These are phyloP conservation scores for Malachius bipustulatus DNA, from an alignment of 2,888 invertebrate species.

Conservation along the genomic window DNA sequence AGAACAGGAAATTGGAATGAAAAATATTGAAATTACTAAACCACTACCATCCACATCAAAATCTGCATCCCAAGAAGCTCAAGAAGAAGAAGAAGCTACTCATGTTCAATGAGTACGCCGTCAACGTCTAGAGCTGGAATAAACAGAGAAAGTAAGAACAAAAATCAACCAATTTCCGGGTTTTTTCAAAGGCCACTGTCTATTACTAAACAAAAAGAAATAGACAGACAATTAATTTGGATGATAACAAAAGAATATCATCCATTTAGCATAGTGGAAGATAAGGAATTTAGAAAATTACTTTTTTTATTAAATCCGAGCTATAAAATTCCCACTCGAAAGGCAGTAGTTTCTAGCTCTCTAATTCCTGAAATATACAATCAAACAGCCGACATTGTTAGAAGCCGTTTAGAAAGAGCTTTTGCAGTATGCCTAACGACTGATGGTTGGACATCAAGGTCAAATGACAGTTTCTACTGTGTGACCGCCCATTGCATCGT, in stretches of 20 bases:
- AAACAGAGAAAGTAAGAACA: not conserved
- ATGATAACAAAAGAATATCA: conserved; percentile 26
- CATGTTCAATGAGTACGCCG: too few relatives aligned
- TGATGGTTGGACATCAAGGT: conserved; percentile 21
- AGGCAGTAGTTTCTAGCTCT: conserved; percentile 18
- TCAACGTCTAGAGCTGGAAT: conserved; percentile 5
- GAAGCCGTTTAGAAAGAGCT: conserved; percentile 11
- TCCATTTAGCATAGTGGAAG: conserved; percentile 26
- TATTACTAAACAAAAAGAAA: conserved; percentile 14
- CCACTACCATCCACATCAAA: conserved; percentile 1
- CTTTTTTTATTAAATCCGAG: conserved; percentile 18
- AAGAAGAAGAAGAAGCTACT: not conserved
- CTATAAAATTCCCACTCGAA: conserved; percentile 19
- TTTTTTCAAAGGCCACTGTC: conserved; percentile 12
- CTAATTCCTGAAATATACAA: conserved; percentile 18
- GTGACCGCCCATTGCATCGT: not conserved
- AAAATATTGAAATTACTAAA: not conserved
- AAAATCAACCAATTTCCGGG: conserved; percentile 11
- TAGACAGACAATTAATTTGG: conserved; percentile 19
- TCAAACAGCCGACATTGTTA: conserved; percentile 11
- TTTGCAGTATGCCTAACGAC: conserved; percentile 20
- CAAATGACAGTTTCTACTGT: conserved; percentile 15
- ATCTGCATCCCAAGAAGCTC: not conserved
- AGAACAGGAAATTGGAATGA: not conserved
- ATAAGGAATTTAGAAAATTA: conserved; percentile 24